phyloP scores from a whole-genome alignment of 2,113 vertebrate genomes.

The Axis porcinus region DNA sequence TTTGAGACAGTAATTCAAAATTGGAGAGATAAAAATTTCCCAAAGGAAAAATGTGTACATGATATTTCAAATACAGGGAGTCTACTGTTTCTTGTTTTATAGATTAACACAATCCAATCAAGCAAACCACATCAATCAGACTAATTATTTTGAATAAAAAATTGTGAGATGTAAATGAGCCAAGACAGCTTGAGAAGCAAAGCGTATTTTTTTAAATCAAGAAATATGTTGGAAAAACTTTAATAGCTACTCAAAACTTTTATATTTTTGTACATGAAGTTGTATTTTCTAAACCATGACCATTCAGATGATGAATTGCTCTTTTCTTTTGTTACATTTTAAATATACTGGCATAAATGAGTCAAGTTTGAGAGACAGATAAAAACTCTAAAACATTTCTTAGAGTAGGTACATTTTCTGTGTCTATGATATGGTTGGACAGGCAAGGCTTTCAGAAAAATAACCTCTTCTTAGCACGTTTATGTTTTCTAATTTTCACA shows the following conservation, averaged over 20 bases:
- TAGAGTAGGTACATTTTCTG: not conserved
- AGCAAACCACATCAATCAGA: not conserved
- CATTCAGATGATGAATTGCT: not conserved
- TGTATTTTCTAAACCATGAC: not conserved
- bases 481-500: not conserved
- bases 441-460: not conserved
- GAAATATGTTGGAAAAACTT: not conserved
- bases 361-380: not conserved
- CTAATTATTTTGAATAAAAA: slow-evolving; percentile 24
- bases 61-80: not conserved
- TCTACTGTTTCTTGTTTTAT: not conserved
- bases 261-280: not conserved
- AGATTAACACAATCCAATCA: not conserved
- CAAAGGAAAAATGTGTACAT: not conserved
- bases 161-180: not conserved
- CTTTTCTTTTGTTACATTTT: slow-evolving; percentile 18
- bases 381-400: slow-evolving; percentile 1
- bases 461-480: not conserved
- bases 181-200: not conserved
- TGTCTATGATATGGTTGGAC: not conserved
- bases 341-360: not conserved
- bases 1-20: slow-evolving; percentile 44
- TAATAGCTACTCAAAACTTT: not conserved
- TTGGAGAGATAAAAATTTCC: not conserved
- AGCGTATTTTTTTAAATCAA: not conserved